A percentile compares a stretch with the other conserved stretches of the same genome.
phyloP scores from a whole-genome alignment of 2,113 vertebrate genomes.

The Pituophis catenifer region DNA sequence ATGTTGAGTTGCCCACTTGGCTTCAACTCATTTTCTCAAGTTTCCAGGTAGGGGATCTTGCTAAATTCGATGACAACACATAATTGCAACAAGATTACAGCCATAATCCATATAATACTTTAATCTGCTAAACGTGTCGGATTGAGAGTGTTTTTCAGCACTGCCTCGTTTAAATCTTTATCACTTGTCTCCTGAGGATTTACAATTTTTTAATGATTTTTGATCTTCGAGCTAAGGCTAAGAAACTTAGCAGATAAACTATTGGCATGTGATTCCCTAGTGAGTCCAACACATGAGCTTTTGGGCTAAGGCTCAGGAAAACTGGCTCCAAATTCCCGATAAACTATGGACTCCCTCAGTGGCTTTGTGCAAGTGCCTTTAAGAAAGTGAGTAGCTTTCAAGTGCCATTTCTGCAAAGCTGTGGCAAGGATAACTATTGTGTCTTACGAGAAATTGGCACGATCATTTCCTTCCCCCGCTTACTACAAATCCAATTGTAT shows the following conservation, averaged over 20 bases:
- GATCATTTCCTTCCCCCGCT: background rate
- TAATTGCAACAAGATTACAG: background rate
- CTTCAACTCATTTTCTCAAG: background rate
- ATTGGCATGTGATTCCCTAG: background rate
- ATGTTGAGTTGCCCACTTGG: background rate
- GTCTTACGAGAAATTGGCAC: background rate
- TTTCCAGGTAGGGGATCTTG: background rate
- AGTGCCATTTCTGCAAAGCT: background rate
- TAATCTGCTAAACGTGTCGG: conserved; percentile 4
- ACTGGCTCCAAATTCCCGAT: background rate
- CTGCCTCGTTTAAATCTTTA: background rate
- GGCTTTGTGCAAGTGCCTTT: background rate
- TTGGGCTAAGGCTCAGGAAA: background rate
- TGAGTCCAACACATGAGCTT: background rate
- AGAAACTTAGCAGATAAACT: background rate
- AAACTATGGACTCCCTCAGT: background rate
- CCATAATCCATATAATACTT: background rate
- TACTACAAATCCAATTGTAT: background rate
- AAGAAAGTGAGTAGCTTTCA: background rate
- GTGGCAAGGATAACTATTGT: conserved; percentile 3
- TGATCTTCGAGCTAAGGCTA: background rate
- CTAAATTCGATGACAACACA: background rate
- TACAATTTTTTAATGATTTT: background rate
- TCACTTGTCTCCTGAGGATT: background rate
- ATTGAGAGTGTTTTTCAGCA: background rate